Evolutionary conservation across 1,140 invertebrate species (phyloP), one percentile per base, ranked within the genome.

Genomic region (Drosophila tropicalis): DNA sequence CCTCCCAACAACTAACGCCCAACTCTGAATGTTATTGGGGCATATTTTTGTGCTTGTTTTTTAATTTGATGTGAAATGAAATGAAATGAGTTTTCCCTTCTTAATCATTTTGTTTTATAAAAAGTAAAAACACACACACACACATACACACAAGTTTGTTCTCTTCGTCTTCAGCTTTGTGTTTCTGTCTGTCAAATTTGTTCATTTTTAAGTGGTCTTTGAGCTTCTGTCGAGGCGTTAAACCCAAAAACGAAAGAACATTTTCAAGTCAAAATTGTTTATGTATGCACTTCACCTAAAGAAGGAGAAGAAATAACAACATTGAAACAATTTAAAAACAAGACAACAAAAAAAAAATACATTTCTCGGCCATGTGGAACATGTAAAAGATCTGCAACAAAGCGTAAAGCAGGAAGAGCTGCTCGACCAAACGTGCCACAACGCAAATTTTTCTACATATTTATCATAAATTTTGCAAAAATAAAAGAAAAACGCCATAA

Each of bases 301-400:
- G n/a, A 68, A 58, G 54, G 69, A 73, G 54, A 60, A 64, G 56
- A 62, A 78, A 36, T 2, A 5, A 41, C 22, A 29, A 29, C 29
- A 29, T 29, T 29, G 29, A 29, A 29, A 29, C 29, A 29, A 29
- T 29, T 29, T 29, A 5, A 29, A 29, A 29, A 29, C 5, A 5
- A 5, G 5, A 29, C 29, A 25, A 15, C 5, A 0, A 25, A 66
- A 67, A 61, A 79, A 0, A 25, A 66, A 67, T 56, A 79, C 15
- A 9, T 15, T 19, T 19, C 15, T 10, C n/a, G 36, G 12, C 36
- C 36, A 9, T 39, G 36, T 51, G 44, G 10, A 51, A 51, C 44
- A 22, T 76, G 67, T 70, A 89, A 83, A 87, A 63, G 34, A 70
- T 69, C 57, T 70, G 83, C 79, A 83, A 57, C 71, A 78, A 74